phyloP scores from a whole-genome alignment of 2,113 vertebrate species.

The Numida meleagris region DNA sequence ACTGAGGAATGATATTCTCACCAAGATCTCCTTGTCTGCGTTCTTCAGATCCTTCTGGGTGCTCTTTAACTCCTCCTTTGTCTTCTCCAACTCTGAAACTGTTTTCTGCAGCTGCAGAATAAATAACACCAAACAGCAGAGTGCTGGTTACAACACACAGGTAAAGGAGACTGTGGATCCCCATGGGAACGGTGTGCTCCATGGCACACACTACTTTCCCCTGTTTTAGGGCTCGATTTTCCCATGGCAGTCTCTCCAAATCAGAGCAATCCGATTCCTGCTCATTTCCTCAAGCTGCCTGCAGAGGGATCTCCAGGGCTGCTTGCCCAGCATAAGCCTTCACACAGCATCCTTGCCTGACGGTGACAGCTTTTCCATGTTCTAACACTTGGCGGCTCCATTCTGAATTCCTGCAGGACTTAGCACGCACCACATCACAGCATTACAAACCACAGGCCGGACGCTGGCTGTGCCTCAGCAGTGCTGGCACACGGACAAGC shows the following conservation, averaged over 20 bases:
- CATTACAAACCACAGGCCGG: background rate
- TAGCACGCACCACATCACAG: background rate
- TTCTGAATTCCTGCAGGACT: constrained; percentile 1
- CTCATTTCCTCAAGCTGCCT: constrained; percentile 40
- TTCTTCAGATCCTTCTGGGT: constrained; percentile 88
- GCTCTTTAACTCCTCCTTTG: constrained; percentile 85
- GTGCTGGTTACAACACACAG: background rate
- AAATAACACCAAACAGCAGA: background rate
- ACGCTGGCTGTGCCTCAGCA: background rate
- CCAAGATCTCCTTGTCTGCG: constrained; percentile 91
- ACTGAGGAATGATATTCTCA: constrained; percentile 60
- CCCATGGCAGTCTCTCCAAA: background rate
- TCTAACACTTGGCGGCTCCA: constrained; percentile 19
- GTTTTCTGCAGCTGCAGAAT: constrained; percentile 84
- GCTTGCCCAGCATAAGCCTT: background rate
- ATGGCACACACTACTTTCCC: background rate
- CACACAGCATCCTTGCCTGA: background rate
- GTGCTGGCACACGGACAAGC: background rate
- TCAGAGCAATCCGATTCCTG: background rate
- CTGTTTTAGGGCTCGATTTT: background rate
- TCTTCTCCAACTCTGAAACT: constrained; percentile 76
- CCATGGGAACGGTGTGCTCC: background rate
- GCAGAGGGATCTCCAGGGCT: constrained; percentile 64
- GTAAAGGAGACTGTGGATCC: background rate
- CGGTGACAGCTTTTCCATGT: background rate